Conservation (phyloP, 2,888 invertebrate species). For the Pinctada fucata region DNA sequence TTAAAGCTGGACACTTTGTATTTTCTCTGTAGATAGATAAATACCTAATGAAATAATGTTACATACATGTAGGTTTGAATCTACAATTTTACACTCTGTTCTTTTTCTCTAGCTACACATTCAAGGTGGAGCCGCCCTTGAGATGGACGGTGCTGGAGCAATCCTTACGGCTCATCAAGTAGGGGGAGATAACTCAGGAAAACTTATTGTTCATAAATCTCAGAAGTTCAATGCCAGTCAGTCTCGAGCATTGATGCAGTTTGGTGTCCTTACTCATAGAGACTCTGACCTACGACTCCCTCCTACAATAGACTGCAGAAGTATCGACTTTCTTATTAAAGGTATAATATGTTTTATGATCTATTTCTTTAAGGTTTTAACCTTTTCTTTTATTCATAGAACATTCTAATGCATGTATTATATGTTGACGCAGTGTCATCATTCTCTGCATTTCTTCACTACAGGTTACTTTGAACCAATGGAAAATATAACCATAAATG, state of each 20-base stretch:
- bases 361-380: not conserved
- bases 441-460: no score
- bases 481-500: conserved; percentile 60
- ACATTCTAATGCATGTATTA: no score
- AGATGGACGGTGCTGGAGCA: conserved; percentile 47
- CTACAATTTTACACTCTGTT: not conserved
- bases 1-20: no score
- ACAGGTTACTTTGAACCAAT: conserved; percentile 52
- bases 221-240: conserved; percentile 51
- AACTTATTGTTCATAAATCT: conserved; percentile 46
- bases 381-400: no score
- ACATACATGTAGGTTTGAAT: no score
- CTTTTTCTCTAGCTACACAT: conserved; percentile 52
- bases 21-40: no score
- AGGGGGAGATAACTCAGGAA: conserved; percentile 58
- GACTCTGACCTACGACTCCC: conserved; percentile 54
- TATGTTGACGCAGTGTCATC: no score
- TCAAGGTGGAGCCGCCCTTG: conserved; percentile 57
- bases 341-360: conserved; percentile 42
- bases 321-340: conserved; percentile 59
- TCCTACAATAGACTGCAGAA: conserved; percentile 54
- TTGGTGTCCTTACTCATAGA: conserved; percentile 54
- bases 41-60: no score
- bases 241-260: conserved; percentile 50
- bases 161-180: conserved; percentile 42